phyloP scores from a whole-genome alignment of 2,113 vertebrate species.

The Numenius arquata region DNA sequence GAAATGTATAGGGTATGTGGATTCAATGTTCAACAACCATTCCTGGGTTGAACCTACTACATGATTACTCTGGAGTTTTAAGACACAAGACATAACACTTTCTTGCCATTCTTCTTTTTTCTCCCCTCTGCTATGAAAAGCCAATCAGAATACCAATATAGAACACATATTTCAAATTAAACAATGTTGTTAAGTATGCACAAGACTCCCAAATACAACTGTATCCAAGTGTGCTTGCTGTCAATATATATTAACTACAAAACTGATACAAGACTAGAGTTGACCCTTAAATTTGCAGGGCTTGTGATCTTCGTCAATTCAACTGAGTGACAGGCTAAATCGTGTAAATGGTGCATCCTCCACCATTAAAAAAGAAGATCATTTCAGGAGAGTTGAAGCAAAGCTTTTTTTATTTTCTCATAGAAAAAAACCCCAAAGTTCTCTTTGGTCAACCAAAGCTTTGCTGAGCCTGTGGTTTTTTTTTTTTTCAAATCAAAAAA shows the following conservation, averaged over 20 bases:
- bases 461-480: background rate
- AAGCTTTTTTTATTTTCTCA: background rate
- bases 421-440: accelerated
- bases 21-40: background rate
- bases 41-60: background rate
- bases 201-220: background rate
- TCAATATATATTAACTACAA: background rate
- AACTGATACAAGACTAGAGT: background rate
- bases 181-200: background rate
- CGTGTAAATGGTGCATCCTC: background rate
- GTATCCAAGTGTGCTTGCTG: background rate
- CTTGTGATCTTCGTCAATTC: background rate
- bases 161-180: background rate
- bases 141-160: background rate
- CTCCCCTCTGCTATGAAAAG: background rate
- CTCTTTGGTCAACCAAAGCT: background rate
- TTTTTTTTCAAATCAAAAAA: background rate
- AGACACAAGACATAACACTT: background rate
- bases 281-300: background rate
- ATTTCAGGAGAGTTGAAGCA: background rate
- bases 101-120: background rate
- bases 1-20: background rate
- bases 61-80: background rate
- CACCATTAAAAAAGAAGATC: background rate
- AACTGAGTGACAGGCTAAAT: background rate